Conservation (phyloP, 2,113 vertebrate species). For the Catagonus wagneri region DNA sequence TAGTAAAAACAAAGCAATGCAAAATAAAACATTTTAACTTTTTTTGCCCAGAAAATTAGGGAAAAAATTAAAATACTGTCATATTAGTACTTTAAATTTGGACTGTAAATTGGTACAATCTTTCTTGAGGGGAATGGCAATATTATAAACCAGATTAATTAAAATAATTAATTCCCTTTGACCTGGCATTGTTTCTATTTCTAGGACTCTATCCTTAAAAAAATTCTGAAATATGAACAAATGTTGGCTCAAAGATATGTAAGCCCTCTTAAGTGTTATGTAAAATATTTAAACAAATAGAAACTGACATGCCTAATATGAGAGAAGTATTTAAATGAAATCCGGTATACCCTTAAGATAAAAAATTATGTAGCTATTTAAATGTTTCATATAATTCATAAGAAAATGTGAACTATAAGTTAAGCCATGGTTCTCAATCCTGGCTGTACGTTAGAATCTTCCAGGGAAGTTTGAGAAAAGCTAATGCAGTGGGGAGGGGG, state of each 20-base stretch:
- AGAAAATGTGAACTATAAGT: not conserved
- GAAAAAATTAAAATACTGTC: not conserved
- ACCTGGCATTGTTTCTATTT: not conserved
- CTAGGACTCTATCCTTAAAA: not conserved
- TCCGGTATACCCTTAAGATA: no score
- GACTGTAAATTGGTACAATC: not conserved
- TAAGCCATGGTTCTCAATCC: not conserved
- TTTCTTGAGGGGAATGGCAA: not conserved
- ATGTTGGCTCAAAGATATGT: not conserved
- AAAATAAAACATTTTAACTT: not conserved
- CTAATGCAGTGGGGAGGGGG: not conserved
- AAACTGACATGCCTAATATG: not conserved
- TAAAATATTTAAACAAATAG: not conserved
- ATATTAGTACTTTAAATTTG: not conserved
- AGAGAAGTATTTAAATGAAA: not conserved
- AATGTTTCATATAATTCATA: not conserved
- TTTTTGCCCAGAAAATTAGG: not conserved
- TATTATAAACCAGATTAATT: not conserved
- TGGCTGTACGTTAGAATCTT: not conserved
- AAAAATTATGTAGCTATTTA: no score
- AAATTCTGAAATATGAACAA: not conserved
- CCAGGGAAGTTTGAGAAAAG: not conserved
- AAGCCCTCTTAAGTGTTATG: not conserved
- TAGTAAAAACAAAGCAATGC: not conserved
- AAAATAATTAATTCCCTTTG: not conserved